Evolutionary conservation across 2,888 invertebrate genomes (phyloP).

Genomic region (Cetonia aurata): DNA sequence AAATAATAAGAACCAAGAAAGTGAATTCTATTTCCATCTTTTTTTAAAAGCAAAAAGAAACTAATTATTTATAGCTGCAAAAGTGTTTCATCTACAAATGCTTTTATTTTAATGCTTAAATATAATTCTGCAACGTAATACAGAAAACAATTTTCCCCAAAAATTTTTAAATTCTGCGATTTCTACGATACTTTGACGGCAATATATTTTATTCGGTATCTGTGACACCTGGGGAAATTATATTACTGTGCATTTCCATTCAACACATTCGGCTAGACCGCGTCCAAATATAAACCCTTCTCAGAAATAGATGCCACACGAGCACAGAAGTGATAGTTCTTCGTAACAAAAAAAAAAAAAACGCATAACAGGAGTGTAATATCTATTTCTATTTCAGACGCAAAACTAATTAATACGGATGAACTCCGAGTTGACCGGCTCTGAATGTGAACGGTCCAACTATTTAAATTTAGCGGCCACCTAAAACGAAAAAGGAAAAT

Average conservation of each 20-base stretch:
- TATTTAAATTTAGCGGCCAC: slow-evolving; percentile 1
- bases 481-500: not conserved
- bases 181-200: too few relatives aligned
- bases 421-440: slow-evolving; percentile 28
- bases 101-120: too few relatives aligned
- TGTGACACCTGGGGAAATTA: too few relatives aligned
- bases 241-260: too few relatives aligned
- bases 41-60: not conserved
- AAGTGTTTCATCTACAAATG: too few relatives aligned
- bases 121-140: too few relatives aligned
- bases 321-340: not conserved
- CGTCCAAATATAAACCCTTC: slow-evolving; percentile 4
- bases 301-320: slow-evolving; percentile 18
- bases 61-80: too few relatives aligned
- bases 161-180: too few relatives aligned
- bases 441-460: slow-evolving; percentile 3
- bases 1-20: too few relatives aligned
- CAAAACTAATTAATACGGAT: slow-evolving; percentile 19
- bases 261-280: not conserved
- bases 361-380: slow-evolving; percentile 2
- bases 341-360: slow-evolving; percentile 6
- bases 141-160: too few relatives aligned
- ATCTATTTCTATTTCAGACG: slow-evolving; percentile 33
- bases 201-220: too few relatives aligned
- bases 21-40: not conserved